Percentiles rank a stretch among this genome's conserved stretches.
phyloP scores from a whole-genome alignment of 2,888 invertebrate species.

The Bembecia ichneumoniformis region DNA sequence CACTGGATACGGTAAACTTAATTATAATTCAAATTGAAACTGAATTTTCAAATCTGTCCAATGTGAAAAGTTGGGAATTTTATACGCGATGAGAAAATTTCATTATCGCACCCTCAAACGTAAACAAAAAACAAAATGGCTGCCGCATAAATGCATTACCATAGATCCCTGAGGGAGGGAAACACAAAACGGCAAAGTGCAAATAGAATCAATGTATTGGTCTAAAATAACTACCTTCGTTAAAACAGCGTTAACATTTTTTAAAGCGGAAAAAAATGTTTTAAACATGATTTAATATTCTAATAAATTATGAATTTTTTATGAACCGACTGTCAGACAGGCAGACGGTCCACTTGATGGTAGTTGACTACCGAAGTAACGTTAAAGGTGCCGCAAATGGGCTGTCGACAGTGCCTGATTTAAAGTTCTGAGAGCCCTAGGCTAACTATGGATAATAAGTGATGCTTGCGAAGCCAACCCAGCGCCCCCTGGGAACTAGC shows the following conservation, averaged over 20 bases:
- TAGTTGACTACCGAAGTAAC: no score
- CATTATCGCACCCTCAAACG: conserved; percentile 21
- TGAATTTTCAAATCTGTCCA: conserved; percentile 1
- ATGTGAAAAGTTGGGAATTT: conserved; percentile 11
- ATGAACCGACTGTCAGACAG: no score
- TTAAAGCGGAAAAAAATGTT: no score
- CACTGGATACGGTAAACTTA: conserved; percentile 1
- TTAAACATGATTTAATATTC: no score
- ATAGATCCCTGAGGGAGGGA: conserved; percentile 20
- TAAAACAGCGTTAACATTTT: neutral
- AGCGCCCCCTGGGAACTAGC: no score
- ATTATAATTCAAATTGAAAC: neutral
- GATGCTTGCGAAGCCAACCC: no score
- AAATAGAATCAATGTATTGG: conserved; percentile 3
- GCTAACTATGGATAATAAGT: no score
- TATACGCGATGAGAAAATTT: conserved; percentile 5
- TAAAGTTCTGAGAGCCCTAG: no score
- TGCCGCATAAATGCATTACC: conserved; percentile 38
- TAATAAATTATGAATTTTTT: no score
- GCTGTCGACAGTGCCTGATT: no score
- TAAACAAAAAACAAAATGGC: conserved; percentile 22
- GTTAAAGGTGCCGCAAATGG: neutral
- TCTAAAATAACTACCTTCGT: neutral
- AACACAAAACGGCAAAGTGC: conserved; percentile 11
- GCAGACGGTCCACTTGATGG: no score